Percentiles rank a stretch among this genome's conserved stretches.
phyloP scores from a whole-genome alignment of 2,113 vertebrate genomes.

The Sclerurus mexicanus region DNA sequence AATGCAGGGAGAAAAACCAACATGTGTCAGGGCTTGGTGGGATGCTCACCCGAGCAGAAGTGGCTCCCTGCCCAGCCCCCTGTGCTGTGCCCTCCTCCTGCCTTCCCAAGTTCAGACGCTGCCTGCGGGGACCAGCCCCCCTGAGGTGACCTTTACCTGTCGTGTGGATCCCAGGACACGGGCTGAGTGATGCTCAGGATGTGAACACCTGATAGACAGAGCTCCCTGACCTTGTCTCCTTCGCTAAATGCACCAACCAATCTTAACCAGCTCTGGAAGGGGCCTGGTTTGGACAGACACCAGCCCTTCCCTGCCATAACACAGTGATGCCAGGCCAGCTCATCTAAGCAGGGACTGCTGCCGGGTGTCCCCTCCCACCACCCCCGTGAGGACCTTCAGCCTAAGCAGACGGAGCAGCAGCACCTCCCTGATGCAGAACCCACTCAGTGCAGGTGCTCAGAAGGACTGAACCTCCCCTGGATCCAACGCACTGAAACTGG shows the following conservation, averaged over 20 bases:
- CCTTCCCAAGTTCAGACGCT: not conserved
- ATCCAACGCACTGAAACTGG: not conserved
- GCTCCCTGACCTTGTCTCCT: not conserved
- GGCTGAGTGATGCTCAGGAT: not conserved
- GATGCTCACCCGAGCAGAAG: not conserved
- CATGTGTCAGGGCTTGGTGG: not conserved
- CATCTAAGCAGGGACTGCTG: not conserved
- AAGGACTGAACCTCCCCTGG: not conserved
- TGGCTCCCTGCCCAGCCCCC: not conserved
- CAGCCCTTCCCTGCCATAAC: not conserved
- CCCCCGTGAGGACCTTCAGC: not conserved
- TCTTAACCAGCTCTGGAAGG: not conserved
- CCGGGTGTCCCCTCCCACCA: not conserved
- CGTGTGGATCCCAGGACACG: fast-evolving
- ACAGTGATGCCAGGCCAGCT: not conserved
- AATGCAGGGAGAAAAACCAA: not conserved
- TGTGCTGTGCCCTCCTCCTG: not conserved
- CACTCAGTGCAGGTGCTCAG: not conserved
- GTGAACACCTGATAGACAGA: not conserved
- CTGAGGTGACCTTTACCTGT: not conserved
- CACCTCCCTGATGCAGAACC: not conserved
- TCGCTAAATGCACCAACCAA: not conserved
- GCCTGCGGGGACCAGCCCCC: not conserved
- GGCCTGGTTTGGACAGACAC: not conserved
- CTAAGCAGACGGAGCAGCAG: not conserved